Base-by-base conservation (phyloP, 2,888 invertebrate genomes). In the Oegoconia quadripuncta region DNA sequence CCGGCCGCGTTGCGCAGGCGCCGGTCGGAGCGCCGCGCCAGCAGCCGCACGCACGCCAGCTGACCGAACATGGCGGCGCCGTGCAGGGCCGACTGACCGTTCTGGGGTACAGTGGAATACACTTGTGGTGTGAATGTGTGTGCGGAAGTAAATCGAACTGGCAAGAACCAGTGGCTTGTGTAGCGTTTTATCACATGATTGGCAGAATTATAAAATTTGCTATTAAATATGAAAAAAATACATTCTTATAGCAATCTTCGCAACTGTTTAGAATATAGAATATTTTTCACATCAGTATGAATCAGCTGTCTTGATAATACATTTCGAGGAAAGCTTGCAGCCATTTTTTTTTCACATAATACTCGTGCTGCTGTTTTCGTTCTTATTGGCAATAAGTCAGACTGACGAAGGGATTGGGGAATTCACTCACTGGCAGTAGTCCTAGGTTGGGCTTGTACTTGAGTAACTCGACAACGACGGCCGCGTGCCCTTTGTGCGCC, bases 31-130 rank as follows among this genome's bases (percentile, higher is more conserved):
- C 48, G 92, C 38, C 90, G 91, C 31, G 95, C 88, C 27, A 97
- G 83, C 65, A 93, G 91, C 63, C 93, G 92, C 39, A 93, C 93
- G 34, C 96, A 93, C 2, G 92, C 83, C 71, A 95, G 88, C 66
- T 95, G 95, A 0, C 97, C 97, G 74, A 94, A 95, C 87, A 97
- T 91, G 23, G 95, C 94, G 2, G 97, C 97, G 32, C 96, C 97
- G 87, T 97, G 97, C 33, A 98, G 83, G 1, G 96, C 94, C 38
- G 94, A 92, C 83, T 97, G 97, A 0, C 97, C 97, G 86, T 97
- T 97, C 96, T 97, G 74, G 9, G n/a, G n/a, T 13, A 23, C 12
- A 17, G 20, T 5, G 14, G 18, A 20, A 12, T n/a, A 5, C 17
- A 17, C 13, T 3, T n/a, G 16, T 3, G 16, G 3, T n/a, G 11